Evolutionary conservation across 2,797 vertebrate species (phyloP), one percentile per base, ranked within the genome.

Genomic region (Rhinichthys osculus): DNA sequence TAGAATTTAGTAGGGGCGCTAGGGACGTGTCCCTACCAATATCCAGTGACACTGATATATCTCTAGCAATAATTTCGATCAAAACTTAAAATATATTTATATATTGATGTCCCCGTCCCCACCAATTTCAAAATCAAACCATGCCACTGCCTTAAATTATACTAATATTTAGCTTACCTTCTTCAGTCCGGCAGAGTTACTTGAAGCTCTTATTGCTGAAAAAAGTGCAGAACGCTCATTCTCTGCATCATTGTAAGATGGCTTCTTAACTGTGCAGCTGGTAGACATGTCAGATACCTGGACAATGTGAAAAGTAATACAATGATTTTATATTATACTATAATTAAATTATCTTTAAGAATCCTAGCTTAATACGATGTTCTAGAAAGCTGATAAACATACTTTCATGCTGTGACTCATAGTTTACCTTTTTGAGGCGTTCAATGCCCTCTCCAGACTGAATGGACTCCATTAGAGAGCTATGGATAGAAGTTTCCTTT

Each of bases 401-500:
- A 14, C 3, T 7, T 57, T 33, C 2, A 78, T 67, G 33, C 33
- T 78, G 33, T 40, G 64, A 30, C 16, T 64, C 11, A 70, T 3
- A 57, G 30, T 90, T 95, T 93, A 99, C 98, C 97, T 97, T 99
- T 87, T 94, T 96, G 40, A 99, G 97, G 19, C 91, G 92, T 35
- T 97, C 96, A 86, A 93, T 97, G 89, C 96, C 96, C 30, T 95
- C 96, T 0, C 91, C 94, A 1, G 95, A 94, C 89, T 98, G 98
- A 92, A 99, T 99, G 47, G 97, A 97, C 88, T 96, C 96, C 98
- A 99, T 99, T 67, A 99, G 94, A 77, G 94, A 95, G 82, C 95
- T 96, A 92, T 99, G 98, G 73, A 99, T 90, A 3, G 96, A 97
- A 0, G 93, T 94, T 19, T 99, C 97, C 91, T 96, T 97, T 35